These are phyloP conservation scores for Gryllus bimaculatus DNA, from an alignment of 1,140 invertebrate species.

Conservation along the genomic window DNA sequence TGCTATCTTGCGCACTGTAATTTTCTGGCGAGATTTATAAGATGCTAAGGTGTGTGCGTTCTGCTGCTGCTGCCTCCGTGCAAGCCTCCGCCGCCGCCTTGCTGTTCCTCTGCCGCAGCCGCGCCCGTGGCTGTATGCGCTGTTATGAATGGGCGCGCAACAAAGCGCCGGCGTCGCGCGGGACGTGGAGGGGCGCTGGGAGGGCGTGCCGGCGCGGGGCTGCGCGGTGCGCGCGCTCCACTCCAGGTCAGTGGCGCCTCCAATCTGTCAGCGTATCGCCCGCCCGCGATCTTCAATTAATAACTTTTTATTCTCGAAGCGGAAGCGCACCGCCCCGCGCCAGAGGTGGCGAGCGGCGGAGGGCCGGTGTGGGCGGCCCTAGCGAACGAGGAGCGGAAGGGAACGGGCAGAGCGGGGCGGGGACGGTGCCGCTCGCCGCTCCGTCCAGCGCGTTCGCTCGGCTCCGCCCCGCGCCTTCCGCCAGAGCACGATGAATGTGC, in stretches of 20 bases:
- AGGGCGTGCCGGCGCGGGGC: too few species aligned
- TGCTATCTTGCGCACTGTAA: constrained; percentile 35
- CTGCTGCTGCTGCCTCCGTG: not conserved
- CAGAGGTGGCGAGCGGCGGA: not conserved
- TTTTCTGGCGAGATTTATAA: constrained; percentile 41
- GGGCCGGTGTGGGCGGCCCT: too few species aligned
- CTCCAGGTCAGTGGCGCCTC: not conserved
- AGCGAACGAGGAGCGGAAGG: too few species aligned
- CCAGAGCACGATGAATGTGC: not conserved
- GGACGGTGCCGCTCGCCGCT: too few species aligned
- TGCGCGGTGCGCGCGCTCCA: not conserved
- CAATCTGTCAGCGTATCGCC: not conserved
- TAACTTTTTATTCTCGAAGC: not conserved
- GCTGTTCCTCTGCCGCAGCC: not conserved
- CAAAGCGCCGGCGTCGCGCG: not conserved
- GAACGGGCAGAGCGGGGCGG: too few species aligned
- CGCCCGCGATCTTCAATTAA: not conserved
- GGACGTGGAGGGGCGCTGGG: too few species aligned
- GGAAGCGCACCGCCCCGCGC: too few species aligned
- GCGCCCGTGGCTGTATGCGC: not conserved
- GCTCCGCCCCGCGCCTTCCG: too few species aligned
- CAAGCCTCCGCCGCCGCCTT: not conserved
- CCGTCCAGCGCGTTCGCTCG: not conserved
- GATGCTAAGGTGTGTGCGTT: constrained; percentile 38
- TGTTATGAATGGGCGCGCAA: not conserved